These are phyloP conservation scores for Callopanchax toddi DNA, from an alignment of 2,113 vertebrate species.

Conservation along the genomic window DNA sequence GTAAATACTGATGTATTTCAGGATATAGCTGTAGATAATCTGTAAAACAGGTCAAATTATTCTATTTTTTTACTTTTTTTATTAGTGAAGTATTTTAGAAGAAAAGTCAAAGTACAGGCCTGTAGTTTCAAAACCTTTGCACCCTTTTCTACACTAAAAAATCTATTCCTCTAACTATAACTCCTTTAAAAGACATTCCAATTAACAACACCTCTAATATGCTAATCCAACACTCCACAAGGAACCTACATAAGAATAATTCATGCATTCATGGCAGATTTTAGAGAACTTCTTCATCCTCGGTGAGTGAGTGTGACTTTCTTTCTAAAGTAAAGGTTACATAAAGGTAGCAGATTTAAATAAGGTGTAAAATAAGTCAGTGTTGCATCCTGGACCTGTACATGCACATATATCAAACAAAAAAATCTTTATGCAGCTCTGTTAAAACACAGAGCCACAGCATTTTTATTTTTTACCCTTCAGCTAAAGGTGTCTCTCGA, in stretches of 20 bases:
- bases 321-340: slow-evolving; percentile 27
- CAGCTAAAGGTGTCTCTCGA: slow-evolving; percentile 67
- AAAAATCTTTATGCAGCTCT: slow-evolving; percentile 35
- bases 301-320: slow-evolving; percentile 5
- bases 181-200: slow-evolving; percentile 14
- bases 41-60: not conserved
- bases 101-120: too few relatives aligned
- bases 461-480: slow-evolving; percentile 57
- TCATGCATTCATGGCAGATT: slow-evolving; percentile 45
- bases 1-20: slow-evolving; percentile 20
- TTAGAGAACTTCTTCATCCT: not conserved
- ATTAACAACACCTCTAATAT: slow-evolving; percentile 33
- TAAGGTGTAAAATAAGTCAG: slow-evolving; percentile 30
- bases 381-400: slow-evolving; percentile 21
- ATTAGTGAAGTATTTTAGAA: too few relatives aligned
- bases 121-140: too few relatives aligned
- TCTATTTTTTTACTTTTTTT: not conserved
- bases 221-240: slow-evolving; percentile 34
- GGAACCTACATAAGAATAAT: slow-evolving; percentile 21
- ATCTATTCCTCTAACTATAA: slow-evolving; percentile 19
- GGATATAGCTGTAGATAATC: slow-evolving; percentile 6
- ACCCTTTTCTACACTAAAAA: not conserved
- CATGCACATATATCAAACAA: slow-evolving; percentile 50
- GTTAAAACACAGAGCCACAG: slow-evolving; percentile 55
- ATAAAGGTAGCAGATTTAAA: slow-evolving; percentile 38